Evolutionary conservation across 2,888 invertebrate species (phyloP), one percentile per base, ranked within the genome.

Genomic region (Heliconius ismenius): DNA sequence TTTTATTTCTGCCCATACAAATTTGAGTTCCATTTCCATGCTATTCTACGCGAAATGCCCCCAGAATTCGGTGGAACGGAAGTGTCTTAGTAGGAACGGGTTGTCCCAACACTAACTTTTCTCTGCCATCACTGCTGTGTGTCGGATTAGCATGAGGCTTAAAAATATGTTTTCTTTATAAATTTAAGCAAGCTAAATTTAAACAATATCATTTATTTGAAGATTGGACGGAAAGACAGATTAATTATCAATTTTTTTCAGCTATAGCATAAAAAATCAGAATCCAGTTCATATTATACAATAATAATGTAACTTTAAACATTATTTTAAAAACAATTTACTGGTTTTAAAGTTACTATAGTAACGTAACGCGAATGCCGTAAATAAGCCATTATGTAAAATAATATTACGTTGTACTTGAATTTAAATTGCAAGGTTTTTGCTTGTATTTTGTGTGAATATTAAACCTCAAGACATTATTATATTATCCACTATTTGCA

Each of bases 351-450:
- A n/a, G n/a, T 24, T 6, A 65, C 39, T 36, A 65, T 2, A 65
- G 13, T 39, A 39, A 36, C 39, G 39, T 65, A 21, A 65, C 65
- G 32, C 36, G 36, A 65, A 36, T n/a, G 36, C 24, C 21, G 39
- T 65, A 65, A 65, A 4, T 39, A 39, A 65, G 65, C n/a, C n/a
- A 39, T 65, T 39, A 65, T 65, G 36, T 65, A 65, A 36, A 65
- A 36, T n/a, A 36, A 65, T 64, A 32, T 36, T 1, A 10, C n/a
- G 36, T 36, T n/a, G n/a, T 65, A 36, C 32, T 65, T 65, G 28
- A 65, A 65, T 32, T 36, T 65, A n/a, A 65, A 65, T 2, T 39
- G 6, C 36, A 65, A 36, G n/a, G 11, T n/a, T 36, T 36, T 65
- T 36, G n/a, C 65, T 62, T 11, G 24, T 60, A 60, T n/a, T 58